A percentile compares a stretch with the other conserved stretches of the same genome.
Evolutionary conservation across 2,113 vertebrate genomes (phyloP).

Genomic region (Megaleporinus macrocephalus): DNA sequence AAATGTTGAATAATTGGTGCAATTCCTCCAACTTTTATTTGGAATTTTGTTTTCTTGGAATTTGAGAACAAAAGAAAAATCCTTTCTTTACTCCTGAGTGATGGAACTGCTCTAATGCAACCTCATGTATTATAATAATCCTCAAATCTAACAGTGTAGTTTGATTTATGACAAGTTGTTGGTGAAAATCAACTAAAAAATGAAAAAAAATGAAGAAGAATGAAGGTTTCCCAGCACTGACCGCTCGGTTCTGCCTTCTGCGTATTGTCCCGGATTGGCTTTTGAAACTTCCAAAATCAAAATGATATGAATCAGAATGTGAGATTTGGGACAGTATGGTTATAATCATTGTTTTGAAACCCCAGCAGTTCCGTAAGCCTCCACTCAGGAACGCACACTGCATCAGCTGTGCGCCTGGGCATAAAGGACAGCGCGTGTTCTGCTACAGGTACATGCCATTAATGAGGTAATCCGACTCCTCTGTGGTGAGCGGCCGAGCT

Average conservation of each 20-base stretch:
- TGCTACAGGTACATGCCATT: conserved; percentile 98
- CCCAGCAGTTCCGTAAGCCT: neutral
- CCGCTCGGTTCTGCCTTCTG: neutral
- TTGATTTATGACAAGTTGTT: no score
- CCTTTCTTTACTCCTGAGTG: no score
- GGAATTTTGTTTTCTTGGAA: no score
- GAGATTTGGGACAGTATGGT: neutral
- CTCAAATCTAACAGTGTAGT: no score
- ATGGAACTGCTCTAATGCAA: no score
- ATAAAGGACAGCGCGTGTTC: neutral
- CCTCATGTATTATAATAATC: no score
- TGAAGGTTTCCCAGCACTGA: neutral
- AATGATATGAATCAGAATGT: neutral
- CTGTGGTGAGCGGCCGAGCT: conserved; percentile 91
- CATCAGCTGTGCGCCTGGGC: neutral
- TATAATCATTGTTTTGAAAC: neutral
- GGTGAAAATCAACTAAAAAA: no score
- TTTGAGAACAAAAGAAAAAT: no score
- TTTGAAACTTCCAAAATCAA: neutral
- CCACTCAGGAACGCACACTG: neutral
- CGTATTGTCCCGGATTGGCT: neutral
- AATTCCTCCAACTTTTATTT: no score
- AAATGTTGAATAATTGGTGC: no score
- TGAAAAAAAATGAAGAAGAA: neutral
- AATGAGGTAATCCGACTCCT: conserved; percentile 99